Conservation (phyloP, 2,888 invertebrate species). For the Leptinotarsa juncta region DNA sequence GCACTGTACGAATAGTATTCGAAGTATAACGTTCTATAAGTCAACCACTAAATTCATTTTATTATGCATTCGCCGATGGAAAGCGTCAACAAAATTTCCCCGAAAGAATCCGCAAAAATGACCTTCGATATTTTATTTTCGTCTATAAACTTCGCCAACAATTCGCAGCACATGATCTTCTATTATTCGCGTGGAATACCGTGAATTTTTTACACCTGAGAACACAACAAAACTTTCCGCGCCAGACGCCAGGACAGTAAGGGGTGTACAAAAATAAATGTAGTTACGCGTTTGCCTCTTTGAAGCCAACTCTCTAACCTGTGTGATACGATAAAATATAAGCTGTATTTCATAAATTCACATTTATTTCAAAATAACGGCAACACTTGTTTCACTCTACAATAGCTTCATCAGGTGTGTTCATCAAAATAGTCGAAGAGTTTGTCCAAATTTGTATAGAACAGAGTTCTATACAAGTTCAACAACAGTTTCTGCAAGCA, state of each 20-base stretch:
- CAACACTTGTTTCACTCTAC: too few relatives aligned
- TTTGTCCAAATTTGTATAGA: too few relatives aligned
- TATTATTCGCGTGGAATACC: conserved; percentile 29
- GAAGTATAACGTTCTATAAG: neutral
- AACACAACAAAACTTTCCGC: conserved; percentile 13
- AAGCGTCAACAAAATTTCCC: neutral
- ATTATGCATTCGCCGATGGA: neutral
- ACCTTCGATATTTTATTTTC: conserved; percentile 28
- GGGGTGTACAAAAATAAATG: conserved; percentile 1
- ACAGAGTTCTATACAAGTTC: too few relatives aligned
- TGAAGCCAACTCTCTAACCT: too few relatives aligned
- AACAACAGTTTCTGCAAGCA: too few relatives aligned
- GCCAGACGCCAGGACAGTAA: conserved; percentile 9
- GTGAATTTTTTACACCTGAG: conserved; percentile 28
- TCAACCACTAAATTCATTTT: neutral
- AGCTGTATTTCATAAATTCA: too few relatives aligned
- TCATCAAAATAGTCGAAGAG: too few relatives aligned
- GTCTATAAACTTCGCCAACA: conserved; percentile 22
- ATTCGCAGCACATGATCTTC: conserved; percentile 22
- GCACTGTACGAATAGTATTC: too few relatives aligned
- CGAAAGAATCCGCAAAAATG: conserved; percentile 26
- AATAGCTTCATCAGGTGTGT: too few relatives aligned
- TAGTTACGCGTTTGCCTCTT: neutral
- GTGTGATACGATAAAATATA: too few relatives aligned
- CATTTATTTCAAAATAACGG: too few relatives aligned